phyloP scores from a whole-genome alignment of 2,113 vertebrate genomes.

The Xenotilapia longispinis region DNA sequence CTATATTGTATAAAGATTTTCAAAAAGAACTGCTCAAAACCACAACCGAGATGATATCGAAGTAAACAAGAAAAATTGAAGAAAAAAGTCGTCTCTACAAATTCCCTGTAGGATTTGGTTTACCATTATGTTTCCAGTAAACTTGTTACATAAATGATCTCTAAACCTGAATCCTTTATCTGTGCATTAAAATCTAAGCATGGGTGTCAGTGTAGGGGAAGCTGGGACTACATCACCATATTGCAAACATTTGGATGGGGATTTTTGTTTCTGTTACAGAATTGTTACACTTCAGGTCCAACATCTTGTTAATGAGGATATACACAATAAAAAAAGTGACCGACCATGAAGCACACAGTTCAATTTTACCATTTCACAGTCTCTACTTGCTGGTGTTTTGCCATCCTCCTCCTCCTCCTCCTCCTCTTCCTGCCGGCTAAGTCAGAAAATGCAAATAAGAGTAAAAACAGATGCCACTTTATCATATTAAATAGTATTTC shows the following conservation, averaged over 20 bases:
- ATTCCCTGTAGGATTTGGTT: background rate
- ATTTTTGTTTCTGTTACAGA: background rate
- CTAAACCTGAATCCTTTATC: background rate
- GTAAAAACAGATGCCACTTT: background rate
- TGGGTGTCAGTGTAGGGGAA: background rate
- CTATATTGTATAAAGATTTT: background rate
- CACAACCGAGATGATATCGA: background rate
- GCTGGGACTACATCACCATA: background rate
- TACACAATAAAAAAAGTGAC: background rate
- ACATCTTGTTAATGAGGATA: background rate
- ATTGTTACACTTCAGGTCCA: background rate
- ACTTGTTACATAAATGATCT: background rate
- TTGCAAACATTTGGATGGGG: background rate
- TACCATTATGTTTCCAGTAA: background rate
- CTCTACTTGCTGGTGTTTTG: background rate
- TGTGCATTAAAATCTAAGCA: background rate
- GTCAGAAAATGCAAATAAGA: background rate
- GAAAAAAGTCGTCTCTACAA: accelerated
- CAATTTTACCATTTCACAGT: slow-evolving; percentile 49
- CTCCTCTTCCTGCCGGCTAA: slow-evolving; percentile 32
- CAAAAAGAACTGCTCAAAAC: background rate
- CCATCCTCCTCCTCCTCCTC: slow-evolving; percentile 51
- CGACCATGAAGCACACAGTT: background rate
- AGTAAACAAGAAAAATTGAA: background rate
- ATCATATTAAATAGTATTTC: background rate